These are phyloP conservation scores for Notothenia coriiceps DNA, from an alignment of 2,113 vertebrate species.

Conservation along the genomic window DNA sequence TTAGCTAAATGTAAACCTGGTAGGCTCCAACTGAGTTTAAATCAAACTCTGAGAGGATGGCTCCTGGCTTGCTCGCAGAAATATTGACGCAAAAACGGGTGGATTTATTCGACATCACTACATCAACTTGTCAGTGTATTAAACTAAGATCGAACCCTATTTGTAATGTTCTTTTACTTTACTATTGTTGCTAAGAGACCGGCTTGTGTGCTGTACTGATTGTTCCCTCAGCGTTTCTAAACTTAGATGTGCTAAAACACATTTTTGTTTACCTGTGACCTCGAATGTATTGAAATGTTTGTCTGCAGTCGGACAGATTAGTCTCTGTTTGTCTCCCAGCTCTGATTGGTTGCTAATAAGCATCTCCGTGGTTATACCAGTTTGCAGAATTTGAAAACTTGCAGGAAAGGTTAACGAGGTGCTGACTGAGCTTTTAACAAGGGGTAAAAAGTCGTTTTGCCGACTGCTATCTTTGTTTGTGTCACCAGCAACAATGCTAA, in stretches of 20 bases:
- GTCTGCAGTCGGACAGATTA: slow-evolving; percentile 43
- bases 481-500: slow-evolving; percentile 39
- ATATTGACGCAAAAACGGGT: slow-evolving; percentile 31
- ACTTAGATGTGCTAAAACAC: neutral
- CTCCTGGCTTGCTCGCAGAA: slow-evolving; percentile 2
- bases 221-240: slow-evolving; percentile 7
- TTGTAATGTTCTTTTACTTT: slow-evolving; percentile 3
- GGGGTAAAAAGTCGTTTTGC: slow-evolving; percentile 41
- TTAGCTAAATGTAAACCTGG: slow-evolving; percentile 39
- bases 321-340: slow-evolving; percentile 33
- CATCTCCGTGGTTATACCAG: slow-evolving; percentile 47
- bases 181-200: neutral
- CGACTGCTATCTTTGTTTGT: slow-evolving; percentile 19
- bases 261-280: slow-evolving; percentile 3
- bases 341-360: slow-evolving; percentile 55
- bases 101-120: slow-evolving; percentile 6
- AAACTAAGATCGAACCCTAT: slow-evolving; percentile 16
- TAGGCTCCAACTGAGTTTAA: slow-evolving; percentile 17
- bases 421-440: slow-evolving; percentile 52
- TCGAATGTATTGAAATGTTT: slow-evolving; percentile 30
- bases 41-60: slow-evolving; percentile 14
- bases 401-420: slow-evolving; percentile 51
- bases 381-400: slow-evolving; percentile 30
- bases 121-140: slow-evolving; percentile 3
- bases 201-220: neutral